A percentile compares a stretch with the other conserved stretches of the same genome.
phyloP scores from a whole-genome alignment of 2,888 invertebrate genomes.

The Dolichopus griseipennis region DNA sequence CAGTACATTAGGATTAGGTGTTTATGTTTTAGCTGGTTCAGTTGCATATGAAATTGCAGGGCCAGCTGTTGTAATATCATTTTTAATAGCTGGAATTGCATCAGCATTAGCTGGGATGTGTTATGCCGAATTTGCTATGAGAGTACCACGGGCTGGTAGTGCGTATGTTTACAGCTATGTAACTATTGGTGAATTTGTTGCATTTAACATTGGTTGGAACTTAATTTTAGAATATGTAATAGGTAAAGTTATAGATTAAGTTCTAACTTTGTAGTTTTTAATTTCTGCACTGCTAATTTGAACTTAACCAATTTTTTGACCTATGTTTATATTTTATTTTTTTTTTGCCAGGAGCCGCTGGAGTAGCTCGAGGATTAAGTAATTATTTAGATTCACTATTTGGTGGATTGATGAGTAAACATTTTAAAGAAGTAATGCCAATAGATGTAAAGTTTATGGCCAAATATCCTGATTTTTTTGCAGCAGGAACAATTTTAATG shows the following conservation, averaged over 20 bases:
- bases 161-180: conserved; percentile 83
- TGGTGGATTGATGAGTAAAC: conserved; percentile 50
- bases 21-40: conserved; percentile 86
- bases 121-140: conserved; percentile 73
- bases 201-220: conserved; percentile 78
- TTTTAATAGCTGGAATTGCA: conserved; percentile 84
- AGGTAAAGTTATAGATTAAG: conserved; percentile 43
- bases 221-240: conserved; percentile 70
- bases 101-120: conserved; percentile 81
- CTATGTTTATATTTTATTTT: too few relatives aligned
- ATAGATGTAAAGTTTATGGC: conserved; percentile 55
- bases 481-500: conserved; percentile 54
- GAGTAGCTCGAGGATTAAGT: conserved; percentile 64
- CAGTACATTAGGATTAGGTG: conserved; percentile 84
- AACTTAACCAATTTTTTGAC: too few relatives aligned
- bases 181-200: conserved; percentile 68
- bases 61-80: conserved; percentile 84
- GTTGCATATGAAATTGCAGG: conserved; percentile 82
- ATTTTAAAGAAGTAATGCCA: conserved; percentile 49
- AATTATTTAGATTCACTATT: conserved; percentile 61
- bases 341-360: conserved; percentile 55
- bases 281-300: too few relatives aligned
- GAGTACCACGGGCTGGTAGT: conserved; percentile 73
- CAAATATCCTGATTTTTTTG: conserved; percentile 61
- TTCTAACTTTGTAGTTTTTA: neutral